Evolutionary conservation across 2,113 vertebrate species (phyloP), one percentile per base, ranked within the genome.

Genomic region (Dicrurus megarhynchus): DNA sequence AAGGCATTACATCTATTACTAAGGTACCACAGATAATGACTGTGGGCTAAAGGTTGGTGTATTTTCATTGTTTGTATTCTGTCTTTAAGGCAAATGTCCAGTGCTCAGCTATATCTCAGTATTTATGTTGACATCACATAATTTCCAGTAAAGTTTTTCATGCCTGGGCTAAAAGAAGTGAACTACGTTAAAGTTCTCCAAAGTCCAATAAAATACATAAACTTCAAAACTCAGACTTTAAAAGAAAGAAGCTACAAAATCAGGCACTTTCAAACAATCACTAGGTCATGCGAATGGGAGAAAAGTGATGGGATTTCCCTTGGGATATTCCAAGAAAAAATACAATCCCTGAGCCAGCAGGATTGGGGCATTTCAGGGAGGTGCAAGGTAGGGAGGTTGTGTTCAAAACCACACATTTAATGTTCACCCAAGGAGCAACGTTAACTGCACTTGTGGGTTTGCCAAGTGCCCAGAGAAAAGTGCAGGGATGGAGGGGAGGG

Each of bases 81-180:
- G 14, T 39, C 82, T 86, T 86, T 49, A 80, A 61, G 50, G 68
- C 39, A 88, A 77, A 85, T 46, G 8, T 42, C 53, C 68, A 84
- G 47, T 41, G 47, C 41, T 30, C 35, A 83, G 23, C 27, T 32
- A 1, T 9, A 75, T 44, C 80, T 84, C 83, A 60, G 13, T 33
- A 82, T 67, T 74, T 83, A 44, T 22, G 32, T 3, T 17, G 49
- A 44, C 27, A 71, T 30, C 27, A 55, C 28, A 22, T 3, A n/a
- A 39, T 41, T 90, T 84, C 39, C 60, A 67, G 27, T 3, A 11
- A 93, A 60, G 27, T 26, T 85, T 90, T 92, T 76, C 56, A 76
- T 55, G 67, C 46, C 71, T 77, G 87, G 78, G 76, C 50, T 92
- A 96, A 97, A 91, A 87, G 56, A 96, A 96, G 65, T 79, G 78